These are phyloP conservation scores for Rhimphoctona megacephalus DNA, from an alignment of 2,888 invertebrate genomes.

Conservation along the genomic window DNA sequence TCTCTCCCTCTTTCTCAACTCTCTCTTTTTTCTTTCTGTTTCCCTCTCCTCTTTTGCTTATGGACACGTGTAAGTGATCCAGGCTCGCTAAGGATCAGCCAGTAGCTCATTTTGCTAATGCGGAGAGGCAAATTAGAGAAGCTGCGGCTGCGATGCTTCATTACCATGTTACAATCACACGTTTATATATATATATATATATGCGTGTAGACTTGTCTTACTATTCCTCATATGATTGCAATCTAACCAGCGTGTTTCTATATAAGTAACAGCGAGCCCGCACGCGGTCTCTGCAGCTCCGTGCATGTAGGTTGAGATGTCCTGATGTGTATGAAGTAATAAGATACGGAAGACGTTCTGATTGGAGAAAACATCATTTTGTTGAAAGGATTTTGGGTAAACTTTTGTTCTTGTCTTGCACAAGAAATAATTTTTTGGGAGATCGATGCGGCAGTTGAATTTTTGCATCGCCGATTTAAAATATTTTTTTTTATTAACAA, in stretches of 20 bases:
- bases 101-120: conserved; percentile 47
- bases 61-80: conserved; percentile 56
- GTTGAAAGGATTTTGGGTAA: neutral
- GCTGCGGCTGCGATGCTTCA: conserved; percentile 45
- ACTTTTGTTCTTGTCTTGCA: neutral
- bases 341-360: neutral
- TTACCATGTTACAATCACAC: conserved; percentile 64
- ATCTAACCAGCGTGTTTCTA: conserved; percentile 57
- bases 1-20: conserved; percentile 3
- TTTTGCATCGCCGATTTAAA: neutral
- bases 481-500: neutral
- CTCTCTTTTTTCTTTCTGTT: neutral
- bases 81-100: conserved; percentile 31
- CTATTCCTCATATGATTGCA: conserved; percentile 57
- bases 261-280: conserved; percentile 17
- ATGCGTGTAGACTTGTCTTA: conserved; percentile 31
- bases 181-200: conserved; percentile 18
- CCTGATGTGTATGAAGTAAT: conserved; percentile 4
- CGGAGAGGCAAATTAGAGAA: conserved; percentile 61
- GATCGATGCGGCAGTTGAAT: neutral
- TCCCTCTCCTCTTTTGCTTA: neutral
- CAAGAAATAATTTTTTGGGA: neutral
- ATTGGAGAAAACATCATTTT: neutral
- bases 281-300: conserved; percentile 19
- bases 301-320: neutral